A percentile compares a stretch with the other conserved stretches of the same genome.
Conservation (phyloP, 2,113 vertebrate species). For the Oryzias celebensis region DNA sequence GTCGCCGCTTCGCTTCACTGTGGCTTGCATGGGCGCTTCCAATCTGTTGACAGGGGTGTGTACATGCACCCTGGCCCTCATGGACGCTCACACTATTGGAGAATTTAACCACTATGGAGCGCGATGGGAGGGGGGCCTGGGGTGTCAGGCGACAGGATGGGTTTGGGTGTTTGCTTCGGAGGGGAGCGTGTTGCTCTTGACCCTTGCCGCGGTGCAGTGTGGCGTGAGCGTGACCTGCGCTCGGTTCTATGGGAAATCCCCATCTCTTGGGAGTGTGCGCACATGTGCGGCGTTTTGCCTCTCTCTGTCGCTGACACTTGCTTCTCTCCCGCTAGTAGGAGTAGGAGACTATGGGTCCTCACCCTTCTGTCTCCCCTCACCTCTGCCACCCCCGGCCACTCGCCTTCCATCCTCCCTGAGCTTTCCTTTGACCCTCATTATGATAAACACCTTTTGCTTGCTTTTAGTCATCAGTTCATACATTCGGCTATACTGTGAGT, state of each 20-base stretch:
- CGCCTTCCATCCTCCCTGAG: conserved; percentile 83
- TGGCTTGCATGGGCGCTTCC: conserved; percentile 87
- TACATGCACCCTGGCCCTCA: conserved; percentile 83
- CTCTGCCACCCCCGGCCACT: conserved; percentile 78
- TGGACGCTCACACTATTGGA: conserved; percentile 86
- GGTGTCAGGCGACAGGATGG: conserved; percentile 90
- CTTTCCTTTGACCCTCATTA: conserved; percentile 76
- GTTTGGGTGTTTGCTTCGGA: conserved; percentile 88
- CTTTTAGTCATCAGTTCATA: conserved; percentile 88
- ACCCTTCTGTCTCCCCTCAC: conserved; percentile 89
- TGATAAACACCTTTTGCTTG: conserved; percentile 88
- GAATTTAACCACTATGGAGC: conserved; percentile 85
- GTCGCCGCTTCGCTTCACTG: conserved; percentile 86
- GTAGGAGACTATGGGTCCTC: conserved; percentile 90
- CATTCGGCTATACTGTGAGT: conserved; percentile 89
- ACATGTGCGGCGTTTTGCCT: conserved; percentile 83
- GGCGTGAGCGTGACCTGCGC: conserved; percentile 83
- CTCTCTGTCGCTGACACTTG: conserved; percentile 79
- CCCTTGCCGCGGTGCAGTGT: conserved; percentile 87
- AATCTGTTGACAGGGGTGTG: conserved; percentile 87
- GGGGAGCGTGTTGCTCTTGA: conserved; percentile 87
- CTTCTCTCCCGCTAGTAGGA: conserved; percentile 82
- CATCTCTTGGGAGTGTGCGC: conserved; percentile 78
- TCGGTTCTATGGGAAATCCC: conserved; percentile 80
- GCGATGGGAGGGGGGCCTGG: conserved; percentile 85